A percentile compares a stretch with the other conserved stretches of the same genome.
These are phyloP conservation scores for Alces alces DNA, from an alignment of 2,113 vertebrate species.

Conservation along the genomic window DNA sequence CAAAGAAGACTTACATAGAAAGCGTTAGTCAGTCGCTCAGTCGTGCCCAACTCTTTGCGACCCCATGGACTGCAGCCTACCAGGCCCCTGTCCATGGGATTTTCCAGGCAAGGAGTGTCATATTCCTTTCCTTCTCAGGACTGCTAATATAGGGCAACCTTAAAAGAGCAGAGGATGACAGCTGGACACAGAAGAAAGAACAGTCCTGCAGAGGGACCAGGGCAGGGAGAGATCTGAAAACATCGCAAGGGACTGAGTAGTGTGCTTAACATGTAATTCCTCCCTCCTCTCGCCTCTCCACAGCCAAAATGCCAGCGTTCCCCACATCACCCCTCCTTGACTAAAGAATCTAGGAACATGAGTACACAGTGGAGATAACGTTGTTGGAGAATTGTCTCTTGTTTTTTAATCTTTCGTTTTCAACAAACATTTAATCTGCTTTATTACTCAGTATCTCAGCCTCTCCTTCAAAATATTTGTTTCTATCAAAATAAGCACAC, in stretches of 20 bases:
- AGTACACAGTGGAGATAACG: background rate
- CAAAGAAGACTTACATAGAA: background rate
- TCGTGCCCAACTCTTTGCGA: background rate
- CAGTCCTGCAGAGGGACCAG: background rate
- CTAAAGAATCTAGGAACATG: background rate
- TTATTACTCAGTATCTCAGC: background rate
- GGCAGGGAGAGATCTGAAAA: background rate
- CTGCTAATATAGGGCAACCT: rapidly evolving
- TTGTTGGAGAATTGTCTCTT: background rate
- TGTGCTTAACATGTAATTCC: no score
- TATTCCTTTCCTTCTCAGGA: background rate
- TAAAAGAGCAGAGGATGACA: background rate
- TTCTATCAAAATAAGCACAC: background rate
- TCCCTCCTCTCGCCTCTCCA: background rate
- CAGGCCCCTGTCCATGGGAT: background rate
- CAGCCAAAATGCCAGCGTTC: background rate
- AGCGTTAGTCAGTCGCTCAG: background rate
- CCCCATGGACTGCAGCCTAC: background rate
- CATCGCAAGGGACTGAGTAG: background rate
- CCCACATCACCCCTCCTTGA: background rate
- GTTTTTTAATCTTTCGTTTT: background rate
- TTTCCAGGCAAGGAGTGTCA: background rate
- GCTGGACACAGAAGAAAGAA: background rate
- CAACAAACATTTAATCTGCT: background rate
- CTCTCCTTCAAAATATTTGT: background rate